phyloP scores from a whole-genome alignment of 2,888 invertebrate species.

The Pheosia tremula region DNA sequence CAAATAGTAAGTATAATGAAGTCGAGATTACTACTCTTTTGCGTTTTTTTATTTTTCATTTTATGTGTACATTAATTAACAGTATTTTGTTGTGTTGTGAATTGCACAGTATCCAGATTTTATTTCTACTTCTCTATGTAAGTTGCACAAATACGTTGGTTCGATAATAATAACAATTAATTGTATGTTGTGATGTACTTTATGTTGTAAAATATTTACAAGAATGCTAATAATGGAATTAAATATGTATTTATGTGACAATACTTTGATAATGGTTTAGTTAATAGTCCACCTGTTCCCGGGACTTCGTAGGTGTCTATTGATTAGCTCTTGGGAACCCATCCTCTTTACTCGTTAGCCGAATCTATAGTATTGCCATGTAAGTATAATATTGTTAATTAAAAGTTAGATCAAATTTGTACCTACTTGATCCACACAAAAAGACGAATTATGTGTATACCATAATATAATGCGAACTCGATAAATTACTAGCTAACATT shows the following conservation, averaged over 20 bases:
- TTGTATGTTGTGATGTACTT: conserved; percentile 6
- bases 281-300: no score
- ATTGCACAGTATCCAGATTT: conserved; percentile 29
- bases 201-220: conserved; percentile 13
- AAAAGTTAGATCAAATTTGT: conserved; percentile 15
- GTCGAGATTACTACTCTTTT: conserved; percentile 32
- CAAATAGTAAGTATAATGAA: conserved; percentile 13
- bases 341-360: no score
- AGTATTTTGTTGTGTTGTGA: conserved; percentile 58
- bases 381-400: conserved; percentile 4
- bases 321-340: no score
- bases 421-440: conserved; percentile 12
- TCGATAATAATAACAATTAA: conserved; percentile 5
- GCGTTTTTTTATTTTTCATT: conserved; percentile 26
- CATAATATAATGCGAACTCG: conserved; percentile 14
- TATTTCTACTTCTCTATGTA: conserved; percentile 12
- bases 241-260: conserved; percentile 18
- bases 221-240: conserved; percentile 13
- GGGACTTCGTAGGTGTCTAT: no score
- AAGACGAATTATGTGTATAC: conserved; percentile 10
- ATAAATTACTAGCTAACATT: background rate
- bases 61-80: conserved; percentile 42
- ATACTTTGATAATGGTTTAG: conserved; percentile 2
- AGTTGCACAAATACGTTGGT: conserved; percentile 8
- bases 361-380: conserved; percentile 20